Conservation (phyloP, 1,140 invertebrate species). For the Drosophila sulfurigaster region DNA sequence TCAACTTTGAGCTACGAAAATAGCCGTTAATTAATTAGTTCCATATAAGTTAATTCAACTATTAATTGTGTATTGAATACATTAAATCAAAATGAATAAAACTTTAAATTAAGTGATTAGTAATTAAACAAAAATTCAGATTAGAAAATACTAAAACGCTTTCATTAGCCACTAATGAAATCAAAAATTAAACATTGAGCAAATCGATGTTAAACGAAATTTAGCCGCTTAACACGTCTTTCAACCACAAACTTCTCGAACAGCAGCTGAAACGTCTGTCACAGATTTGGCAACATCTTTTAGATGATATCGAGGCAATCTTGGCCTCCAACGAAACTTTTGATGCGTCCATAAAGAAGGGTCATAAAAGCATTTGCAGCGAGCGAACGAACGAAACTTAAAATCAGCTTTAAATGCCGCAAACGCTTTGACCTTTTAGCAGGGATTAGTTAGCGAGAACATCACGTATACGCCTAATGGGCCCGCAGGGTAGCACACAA, state of each 20-base stretch:
- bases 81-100: too few relatives aligned
- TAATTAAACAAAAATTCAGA: too few relatives aligned
- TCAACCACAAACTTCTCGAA: not conserved
- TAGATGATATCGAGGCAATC: not conserved
- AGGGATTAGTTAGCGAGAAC: slow-evolving; percentile 16
- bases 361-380: slow-evolving; percentile 15
- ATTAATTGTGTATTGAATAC: too few relatives aligned
- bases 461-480: slow-evolving; percentile 78
- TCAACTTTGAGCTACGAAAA: too few relatives aligned
- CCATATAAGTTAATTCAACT: too few relatives aligned
- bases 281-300: not conserved
- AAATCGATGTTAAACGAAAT: too few relatives aligned
- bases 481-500: slow-evolving; percentile 41
- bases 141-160: too few relatives aligned
- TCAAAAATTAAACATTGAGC: too few relatives aligned
- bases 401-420: slow-evolving; percentile 60
- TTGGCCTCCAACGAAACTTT: slow-evolving; percentile 1
- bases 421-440: slow-evolving; percentile 48
- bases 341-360: not conserved
- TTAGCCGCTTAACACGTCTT: too few relatives aligned
- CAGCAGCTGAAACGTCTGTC: not conserved
- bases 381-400: slow-evolving; percentile 23
- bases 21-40: too few relatives aligned
- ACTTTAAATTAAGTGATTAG: too few relatives aligned
- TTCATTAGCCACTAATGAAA: too few relatives aligned